A percentile compares a stretch with the other conserved stretches of the same genome.
Evolutionary conservation across 2,797 vertebrate genomes (phyloP).

Genomic region (Siniperca undulata): DNA sequence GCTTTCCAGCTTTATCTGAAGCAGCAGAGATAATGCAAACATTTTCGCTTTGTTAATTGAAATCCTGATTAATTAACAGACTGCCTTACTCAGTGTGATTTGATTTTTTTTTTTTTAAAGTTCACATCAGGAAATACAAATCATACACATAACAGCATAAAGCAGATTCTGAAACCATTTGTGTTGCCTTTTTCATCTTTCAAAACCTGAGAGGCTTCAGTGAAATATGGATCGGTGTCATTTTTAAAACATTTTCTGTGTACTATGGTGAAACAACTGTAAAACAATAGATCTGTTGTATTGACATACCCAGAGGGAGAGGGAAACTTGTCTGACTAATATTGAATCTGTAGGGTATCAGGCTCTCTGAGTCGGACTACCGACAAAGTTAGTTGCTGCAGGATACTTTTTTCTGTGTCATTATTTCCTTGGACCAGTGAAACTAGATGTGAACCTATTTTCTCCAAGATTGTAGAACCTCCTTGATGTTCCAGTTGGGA

Average conservation of each 20-base stretch:
- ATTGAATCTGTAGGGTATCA: slow-evolving; percentile 32
- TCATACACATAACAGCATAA: background rate
- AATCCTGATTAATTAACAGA: slow-evolving; percentile 79
- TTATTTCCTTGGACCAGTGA: slow-evolving; percentile 72
- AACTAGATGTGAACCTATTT: slow-evolving; percentile 72
- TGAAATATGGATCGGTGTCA: slow-evolving; percentile 23
- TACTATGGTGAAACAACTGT: slow-evolving; percentile 18
- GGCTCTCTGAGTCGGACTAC: slow-evolving; percentile 42
- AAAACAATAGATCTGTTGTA: slow-evolving; percentile 45
- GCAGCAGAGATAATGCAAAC: slow-evolving; percentile 77
- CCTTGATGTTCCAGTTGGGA: slow-evolving; percentile 71
- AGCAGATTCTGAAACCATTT: background rate
- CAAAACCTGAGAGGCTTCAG: background rate
- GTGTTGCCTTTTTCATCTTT: slow-evolving; percentile 3
- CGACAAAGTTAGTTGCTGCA: slow-evolving; percentile 58
- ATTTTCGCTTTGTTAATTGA: slow-evolving; percentile 78
- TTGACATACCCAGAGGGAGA: slow-evolving; percentile 26
- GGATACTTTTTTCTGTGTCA: slow-evolving; percentile 62
- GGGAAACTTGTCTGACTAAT: slow-evolving; percentile 46
- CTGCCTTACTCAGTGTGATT: slow-evolving; percentile 12
- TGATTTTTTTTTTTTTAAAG: background rate
- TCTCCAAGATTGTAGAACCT: slow-evolving; percentile 70
- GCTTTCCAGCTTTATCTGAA: slow-evolving; percentile 73
- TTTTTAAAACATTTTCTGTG: slow-evolving; percentile 20
- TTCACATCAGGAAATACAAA: slow-evolving; percentile 18